phyloP scores from a whole-genome alignment of 2,888 invertebrate genomes.

The Latheticus oryzae region DNA sequence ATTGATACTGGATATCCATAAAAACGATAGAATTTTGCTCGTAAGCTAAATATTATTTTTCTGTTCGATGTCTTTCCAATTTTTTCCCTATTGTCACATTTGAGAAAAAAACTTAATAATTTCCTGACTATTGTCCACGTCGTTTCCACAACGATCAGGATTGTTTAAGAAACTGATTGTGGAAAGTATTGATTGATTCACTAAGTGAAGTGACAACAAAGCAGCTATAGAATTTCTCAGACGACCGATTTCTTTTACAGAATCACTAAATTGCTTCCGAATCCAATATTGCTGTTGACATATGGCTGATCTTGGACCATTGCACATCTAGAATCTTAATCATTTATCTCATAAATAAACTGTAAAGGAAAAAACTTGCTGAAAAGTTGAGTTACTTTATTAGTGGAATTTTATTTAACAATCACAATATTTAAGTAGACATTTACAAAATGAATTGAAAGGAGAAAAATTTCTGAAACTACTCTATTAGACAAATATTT shows the following conservation, averaged over 20 bases:
- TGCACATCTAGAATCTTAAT: constrained; percentile 48
- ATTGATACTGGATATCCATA: constrained; percentile 35
- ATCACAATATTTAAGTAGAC: constrained; percentile 44
- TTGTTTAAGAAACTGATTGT: constrained; percentile 50
- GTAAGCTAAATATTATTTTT: constrained; percentile 3
- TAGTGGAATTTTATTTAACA: no score
- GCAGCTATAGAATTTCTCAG: constrained; percentile 53
- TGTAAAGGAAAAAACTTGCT: no score
- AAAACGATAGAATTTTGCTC: constrained; percentile 17
- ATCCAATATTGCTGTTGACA: constrained; percentile 57
- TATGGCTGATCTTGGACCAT: constrained; percentile 50
- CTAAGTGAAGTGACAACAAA: constrained; percentile 56
- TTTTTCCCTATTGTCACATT: constrained; percentile 8
- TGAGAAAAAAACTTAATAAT: constrained; percentile 38
- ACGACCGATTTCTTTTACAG: constrained; percentile 53
- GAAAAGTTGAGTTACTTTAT: no score
- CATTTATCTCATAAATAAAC: constrained; percentile 43
- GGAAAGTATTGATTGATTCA: constrained; percentile 51
- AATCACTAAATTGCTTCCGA: constrained; percentile 55
- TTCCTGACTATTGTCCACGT: constrained; percentile 33
- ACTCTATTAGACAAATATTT: constrained; percentile 64
- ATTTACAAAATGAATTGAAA: constrained; percentile 30
- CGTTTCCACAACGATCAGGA: constrained; percentile 47
- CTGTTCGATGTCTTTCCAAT: neutral
- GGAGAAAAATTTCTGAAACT: constrained; percentile 48